A percentile compares a stretch with the other conserved stretches of the same genome.
Evolutionary conservation across 1,140 invertebrate species (phyloP).

Genomic region (Conopomorpha cramerella): DNA sequence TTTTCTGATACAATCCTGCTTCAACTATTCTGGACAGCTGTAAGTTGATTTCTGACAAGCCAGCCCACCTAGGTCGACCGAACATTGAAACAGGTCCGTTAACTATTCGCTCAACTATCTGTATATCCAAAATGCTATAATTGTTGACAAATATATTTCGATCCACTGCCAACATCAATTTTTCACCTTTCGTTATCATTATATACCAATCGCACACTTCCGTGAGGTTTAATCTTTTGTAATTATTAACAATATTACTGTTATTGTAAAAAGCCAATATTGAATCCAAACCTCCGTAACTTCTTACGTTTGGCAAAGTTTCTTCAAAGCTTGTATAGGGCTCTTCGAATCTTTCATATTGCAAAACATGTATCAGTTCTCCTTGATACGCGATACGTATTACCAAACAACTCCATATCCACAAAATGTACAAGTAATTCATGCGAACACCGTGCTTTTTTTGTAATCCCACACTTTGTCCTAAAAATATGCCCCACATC

Average conservation of each 20-base stretch:
- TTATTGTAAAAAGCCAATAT: not conserved
- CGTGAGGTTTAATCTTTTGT: not conserved
- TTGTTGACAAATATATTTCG: too few species aligned
- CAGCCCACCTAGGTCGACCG: not conserved
- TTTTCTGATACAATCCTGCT: not conserved
- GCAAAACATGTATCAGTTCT: constrained; percentile 19
- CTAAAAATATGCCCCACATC: constrained; percentile 24
- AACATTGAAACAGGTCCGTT: not conserved
- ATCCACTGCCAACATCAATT: not conserved
- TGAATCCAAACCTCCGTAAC: not conserved
- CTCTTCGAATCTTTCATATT: constrained; percentile 18
- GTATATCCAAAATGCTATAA: too few species aligned
- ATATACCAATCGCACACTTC: not conserved
- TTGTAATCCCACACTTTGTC: constrained; percentile 16
- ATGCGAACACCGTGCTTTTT: constrained; percentile 17
- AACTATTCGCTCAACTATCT: too few species aligned
- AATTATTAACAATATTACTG: not conserved
- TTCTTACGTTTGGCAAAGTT: constrained; percentile 8
- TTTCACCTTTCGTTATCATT: not conserved
- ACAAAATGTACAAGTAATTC: constrained; percentile 19
- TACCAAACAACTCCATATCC: constrained; percentile 33
- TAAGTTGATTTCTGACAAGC: not conserved
- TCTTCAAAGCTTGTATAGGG: constrained; percentile 13
- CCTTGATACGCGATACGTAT: constrained; percentile 27
- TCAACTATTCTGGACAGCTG: not conserved